Percentiles rank a stretch among this genome's conserved stretches.
phyloP scores from a whole-genome alignment of 2,113 vertebrate genomes.

The Alaudala cheleensis region DNA sequence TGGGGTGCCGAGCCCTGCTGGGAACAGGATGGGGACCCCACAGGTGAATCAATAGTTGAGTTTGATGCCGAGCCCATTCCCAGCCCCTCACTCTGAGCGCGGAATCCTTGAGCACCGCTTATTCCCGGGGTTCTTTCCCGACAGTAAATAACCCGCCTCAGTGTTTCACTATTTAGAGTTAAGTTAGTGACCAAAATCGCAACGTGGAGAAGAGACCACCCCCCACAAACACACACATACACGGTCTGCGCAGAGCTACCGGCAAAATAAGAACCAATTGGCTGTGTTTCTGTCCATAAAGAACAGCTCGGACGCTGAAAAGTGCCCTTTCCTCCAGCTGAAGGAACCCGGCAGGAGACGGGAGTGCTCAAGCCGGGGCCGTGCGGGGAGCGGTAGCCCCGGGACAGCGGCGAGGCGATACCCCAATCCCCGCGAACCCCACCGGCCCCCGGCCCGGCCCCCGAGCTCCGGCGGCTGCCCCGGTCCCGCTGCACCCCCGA shows the following conservation, averaged over 20 bases:
- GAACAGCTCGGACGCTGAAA: background rate
- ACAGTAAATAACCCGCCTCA: background rate
- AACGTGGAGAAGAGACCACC: background rate
- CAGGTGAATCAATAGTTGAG: background rate
- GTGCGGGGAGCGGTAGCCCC: background rate
- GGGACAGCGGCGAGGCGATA: background rate
- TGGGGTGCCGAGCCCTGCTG: background rate
- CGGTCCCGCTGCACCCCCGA: background rate
- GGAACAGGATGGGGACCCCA: background rate
- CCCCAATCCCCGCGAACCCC: background rate
- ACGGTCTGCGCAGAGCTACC: background rate
- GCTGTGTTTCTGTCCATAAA: background rate
- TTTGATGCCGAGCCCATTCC: background rate
- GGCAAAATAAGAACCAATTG: background rate
- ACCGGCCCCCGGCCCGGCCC: background rate
- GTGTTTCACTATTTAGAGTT: background rate
- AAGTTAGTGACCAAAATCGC: background rate
- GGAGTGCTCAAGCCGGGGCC: background rate
- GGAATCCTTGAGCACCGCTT: background rate
- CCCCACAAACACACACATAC: background rate
- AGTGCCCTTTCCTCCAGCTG: background rate
- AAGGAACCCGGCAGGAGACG: background rate
- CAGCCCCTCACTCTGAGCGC: background rate
- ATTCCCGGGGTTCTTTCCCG: background rate
- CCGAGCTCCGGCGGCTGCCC: background rate